Percentiles rank a stretch among this genome's conserved stretches.
Evolutionary conservation across 2,888 invertebrate species (phyloP).

Genomic region (Prosapia bicincta): DNA sequence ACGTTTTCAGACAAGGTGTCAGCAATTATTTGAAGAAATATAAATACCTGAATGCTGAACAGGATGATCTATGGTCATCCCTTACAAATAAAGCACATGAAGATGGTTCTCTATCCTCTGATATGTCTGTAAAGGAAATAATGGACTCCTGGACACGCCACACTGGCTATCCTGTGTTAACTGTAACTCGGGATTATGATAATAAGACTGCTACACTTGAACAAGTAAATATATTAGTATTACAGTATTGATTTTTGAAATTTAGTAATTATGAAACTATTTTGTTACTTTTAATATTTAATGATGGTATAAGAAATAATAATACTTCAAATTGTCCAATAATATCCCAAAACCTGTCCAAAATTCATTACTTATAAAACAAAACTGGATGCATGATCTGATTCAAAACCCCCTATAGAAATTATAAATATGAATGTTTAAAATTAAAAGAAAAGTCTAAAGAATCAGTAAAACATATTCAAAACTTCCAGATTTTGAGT

Average conservation of each 20-base stretch:
- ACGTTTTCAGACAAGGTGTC: constrained; percentile 60
- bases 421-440: too few species aligned
- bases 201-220: constrained; percentile 52
- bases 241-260: too few species aligned
- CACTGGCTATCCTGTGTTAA: constrained; percentile 79
- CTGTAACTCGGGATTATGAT: constrained; percentile 57
- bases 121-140: constrained; percentile 64
- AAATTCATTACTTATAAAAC: too few species aligned
- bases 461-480: too few species aligned
- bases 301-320: too few species aligned
- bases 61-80: constrained; percentile 81
- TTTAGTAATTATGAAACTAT: too few species aligned
- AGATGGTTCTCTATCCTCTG: constrained; percentile 49
- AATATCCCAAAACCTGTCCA: too few species aligned
- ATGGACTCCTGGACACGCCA: constrained; percentile 91
- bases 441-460: too few species aligned
- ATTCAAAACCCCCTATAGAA: too few species aligned
- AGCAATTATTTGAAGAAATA: constrained; percentile 35
- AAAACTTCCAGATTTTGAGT: too few species aligned
- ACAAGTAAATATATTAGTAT: constrained; percentile 50
- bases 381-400: too few species aligned
- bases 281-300: neutral
- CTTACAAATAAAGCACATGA: constrained; percentile 66
- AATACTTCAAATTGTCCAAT: too few species aligned
- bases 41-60: constrained; percentile 55